These are phyloP conservation scores for Capreolus pygargus DNA, from an alignment of 2,113 vertebrate genomes.

Conservation along the genomic window DNA sequence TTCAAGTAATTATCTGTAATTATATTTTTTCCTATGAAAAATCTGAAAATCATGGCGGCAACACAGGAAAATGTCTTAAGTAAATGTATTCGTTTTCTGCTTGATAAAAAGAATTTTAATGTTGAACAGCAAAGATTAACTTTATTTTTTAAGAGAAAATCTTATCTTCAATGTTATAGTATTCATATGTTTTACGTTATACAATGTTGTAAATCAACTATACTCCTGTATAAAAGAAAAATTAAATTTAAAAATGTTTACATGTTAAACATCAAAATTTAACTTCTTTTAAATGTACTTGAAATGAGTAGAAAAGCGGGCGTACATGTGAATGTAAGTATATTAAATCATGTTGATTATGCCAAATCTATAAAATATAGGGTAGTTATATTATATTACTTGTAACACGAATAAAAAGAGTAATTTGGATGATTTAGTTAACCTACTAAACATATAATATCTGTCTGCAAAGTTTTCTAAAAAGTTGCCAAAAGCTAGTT, in stretches of 20 bases:
- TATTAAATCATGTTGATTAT: constrained; percentile 44
- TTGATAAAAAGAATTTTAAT: background rate
- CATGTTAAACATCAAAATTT: background rate
- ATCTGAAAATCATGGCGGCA: background rate
- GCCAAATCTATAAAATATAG: constrained; percentile 39
- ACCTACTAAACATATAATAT: constrained; percentile 33
- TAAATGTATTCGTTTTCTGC: background rate
- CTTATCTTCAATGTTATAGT: background rate
- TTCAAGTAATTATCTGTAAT: background rate
- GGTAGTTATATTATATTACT: constrained; percentile 38
- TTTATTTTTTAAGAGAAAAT: background rate
- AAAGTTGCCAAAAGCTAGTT: constrained; percentile 37
- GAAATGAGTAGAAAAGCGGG: background rate
- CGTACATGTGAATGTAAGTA: background rate
- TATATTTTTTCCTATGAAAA: background rate
- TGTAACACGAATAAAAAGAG: constrained; percentile 34
- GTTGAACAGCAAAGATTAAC: background rate
- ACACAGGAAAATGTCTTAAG: background rate
- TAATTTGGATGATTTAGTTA: constrained; percentile 45
- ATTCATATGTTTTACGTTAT: background rate
- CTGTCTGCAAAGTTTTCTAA: constrained; percentile 43
- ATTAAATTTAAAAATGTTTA: background rate
- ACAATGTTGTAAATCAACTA: background rate
- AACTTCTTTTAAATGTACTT: background rate
- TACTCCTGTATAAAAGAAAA: background rate